A percentile compares a stretch with the other conserved stretches of the same genome.
These are phyloP conservation scores for Tricholauxania praeusta DNA, from an alignment of 2,888 invertebrate genomes.

Conservation along the genomic window DNA sequence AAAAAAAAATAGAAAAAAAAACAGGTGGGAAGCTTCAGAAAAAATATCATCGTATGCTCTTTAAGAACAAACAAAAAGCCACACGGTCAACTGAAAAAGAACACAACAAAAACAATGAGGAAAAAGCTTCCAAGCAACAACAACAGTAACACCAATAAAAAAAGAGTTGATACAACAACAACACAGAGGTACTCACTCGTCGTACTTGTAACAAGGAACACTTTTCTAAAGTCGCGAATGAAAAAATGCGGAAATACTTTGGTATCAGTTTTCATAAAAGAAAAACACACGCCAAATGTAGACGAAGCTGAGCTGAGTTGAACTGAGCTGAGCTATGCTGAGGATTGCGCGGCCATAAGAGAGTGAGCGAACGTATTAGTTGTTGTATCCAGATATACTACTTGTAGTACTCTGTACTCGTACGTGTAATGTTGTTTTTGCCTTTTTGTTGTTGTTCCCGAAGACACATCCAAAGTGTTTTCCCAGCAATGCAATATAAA, in stretches of 20 bases:
- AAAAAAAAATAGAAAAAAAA: too few species aligned
- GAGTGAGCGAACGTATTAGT: background rate
- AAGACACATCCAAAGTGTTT: constrained; percentile 56
- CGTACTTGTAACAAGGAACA: background rate
- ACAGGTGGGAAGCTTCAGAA: background rate
- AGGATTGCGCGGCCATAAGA: constrained; percentile 15
- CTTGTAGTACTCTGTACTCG: background rate
- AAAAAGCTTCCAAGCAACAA: background rate
- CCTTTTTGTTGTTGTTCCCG: constrained; percentile 23
- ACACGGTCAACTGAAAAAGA: constrained; percentile 1
- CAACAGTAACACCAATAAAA: background rate
- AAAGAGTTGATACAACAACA: constrained; percentile 5
- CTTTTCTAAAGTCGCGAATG: constrained; percentile 20
- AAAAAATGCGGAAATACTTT: constrained; percentile 36
- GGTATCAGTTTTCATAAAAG: constrained; percentile 33
- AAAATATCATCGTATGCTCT: constrained; percentile 11
- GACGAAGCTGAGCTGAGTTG: background rate
- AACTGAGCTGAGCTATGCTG: background rate
- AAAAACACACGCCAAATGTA: constrained; percentile 28
- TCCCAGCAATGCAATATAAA: constrained; percentile 48
- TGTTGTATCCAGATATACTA: background rate
- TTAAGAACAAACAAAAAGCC: constrained; percentile 25
- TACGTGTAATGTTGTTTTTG: background rate
- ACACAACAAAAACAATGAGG: background rate
- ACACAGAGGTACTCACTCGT: background rate